Evolutionary conservation across 2,113 vertebrate genomes (phyloP).

Genomic region (Xyliphius kryptos): DNA sequence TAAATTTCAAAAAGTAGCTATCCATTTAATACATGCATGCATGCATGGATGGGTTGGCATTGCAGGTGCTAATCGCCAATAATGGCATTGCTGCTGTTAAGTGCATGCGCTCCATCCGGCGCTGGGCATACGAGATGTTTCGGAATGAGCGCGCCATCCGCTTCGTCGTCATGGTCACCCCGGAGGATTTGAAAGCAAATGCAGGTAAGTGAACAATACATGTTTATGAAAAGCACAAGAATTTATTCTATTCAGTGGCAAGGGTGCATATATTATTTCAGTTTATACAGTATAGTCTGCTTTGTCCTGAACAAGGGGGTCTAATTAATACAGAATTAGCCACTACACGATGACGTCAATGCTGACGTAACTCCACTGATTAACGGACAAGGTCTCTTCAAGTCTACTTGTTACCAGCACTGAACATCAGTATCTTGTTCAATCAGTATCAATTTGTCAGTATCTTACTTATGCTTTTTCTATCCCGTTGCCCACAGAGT

Average conservation of each 20-base stretch:
- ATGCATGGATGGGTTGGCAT: too few species aligned
- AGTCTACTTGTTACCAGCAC: too few species aligned
- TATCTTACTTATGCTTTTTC: background rate
- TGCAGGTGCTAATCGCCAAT: constrained; percentile 94
- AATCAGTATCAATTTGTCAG: background rate
- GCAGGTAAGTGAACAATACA: constrained; percentile 68
- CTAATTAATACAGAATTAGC: too few species aligned
- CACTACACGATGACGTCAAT: too few species aligned
- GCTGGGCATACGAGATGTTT: constrained; percentile 99
- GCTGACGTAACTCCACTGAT: too few species aligned
- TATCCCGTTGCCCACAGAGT: constrained; percentile 71
- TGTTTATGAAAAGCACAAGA: background rate
- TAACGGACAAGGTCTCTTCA: too few species aligned
- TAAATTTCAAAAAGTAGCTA: too few species aligned
- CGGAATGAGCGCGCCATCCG: constrained; percentile 92
- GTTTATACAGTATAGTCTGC: too few species aligned
- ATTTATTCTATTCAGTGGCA: constrained; percentile 9
- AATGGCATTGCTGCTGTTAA: constrained; percentile 98
- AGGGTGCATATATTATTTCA: too few species aligned
- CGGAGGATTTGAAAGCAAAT: constrained; percentile 96
- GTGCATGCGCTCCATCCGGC: constrained; percentile 97
- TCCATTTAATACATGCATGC: too few species aligned
- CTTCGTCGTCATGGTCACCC: constrained; percentile 98
- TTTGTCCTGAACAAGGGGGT: too few species aligned
- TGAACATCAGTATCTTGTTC: background rate